Percentiles rank a stretch among this genome's conserved stretches.
Evolutionary conservation across 2,113 vertebrate genomes (phyloP).

Genomic region (Alosa alosa): DNA sequence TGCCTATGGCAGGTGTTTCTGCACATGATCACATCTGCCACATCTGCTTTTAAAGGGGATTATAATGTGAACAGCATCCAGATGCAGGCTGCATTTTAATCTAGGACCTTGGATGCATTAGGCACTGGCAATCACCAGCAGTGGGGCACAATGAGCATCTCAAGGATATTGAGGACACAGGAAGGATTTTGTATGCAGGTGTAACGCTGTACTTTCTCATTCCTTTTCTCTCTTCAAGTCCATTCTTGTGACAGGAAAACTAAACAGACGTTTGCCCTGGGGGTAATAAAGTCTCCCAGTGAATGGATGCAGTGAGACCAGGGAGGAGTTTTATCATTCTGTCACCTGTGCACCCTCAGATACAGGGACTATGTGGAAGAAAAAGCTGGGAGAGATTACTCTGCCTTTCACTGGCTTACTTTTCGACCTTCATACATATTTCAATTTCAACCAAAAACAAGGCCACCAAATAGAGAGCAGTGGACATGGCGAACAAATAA

Average conservation of each 20-base stretch:
- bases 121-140: neutral
- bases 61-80: neutral
- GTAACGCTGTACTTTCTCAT: constrained; percentile 40
- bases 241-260: constrained; percentile 46
- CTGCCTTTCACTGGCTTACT: neutral
- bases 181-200: constrained; percentile 48
- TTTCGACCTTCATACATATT: neutral
- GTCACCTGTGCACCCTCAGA: neutral
- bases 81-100: neutral
- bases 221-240: constrained; percentile 25
- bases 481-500: neutral
- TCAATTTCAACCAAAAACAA: constrained; percentile 6
- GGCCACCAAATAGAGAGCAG: neutral
- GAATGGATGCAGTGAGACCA: constrained; percentile 24
- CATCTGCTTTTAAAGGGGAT: neutral
- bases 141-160: constrained; percentile 21
- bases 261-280: constrained; percentile 38
- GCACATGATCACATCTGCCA: neutral
- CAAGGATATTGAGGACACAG: constrained; percentile 43
- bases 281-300: constrained; percentile 33
- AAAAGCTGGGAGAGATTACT: constrained; percentile 17
- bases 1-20: neutral
- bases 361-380: neutral
- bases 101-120: neutral
- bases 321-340: constrained; percentile 17